Conservation (phyloP, 2,113 vertebrate species). For the Oncorhynchus gorbuscha region DNA sequence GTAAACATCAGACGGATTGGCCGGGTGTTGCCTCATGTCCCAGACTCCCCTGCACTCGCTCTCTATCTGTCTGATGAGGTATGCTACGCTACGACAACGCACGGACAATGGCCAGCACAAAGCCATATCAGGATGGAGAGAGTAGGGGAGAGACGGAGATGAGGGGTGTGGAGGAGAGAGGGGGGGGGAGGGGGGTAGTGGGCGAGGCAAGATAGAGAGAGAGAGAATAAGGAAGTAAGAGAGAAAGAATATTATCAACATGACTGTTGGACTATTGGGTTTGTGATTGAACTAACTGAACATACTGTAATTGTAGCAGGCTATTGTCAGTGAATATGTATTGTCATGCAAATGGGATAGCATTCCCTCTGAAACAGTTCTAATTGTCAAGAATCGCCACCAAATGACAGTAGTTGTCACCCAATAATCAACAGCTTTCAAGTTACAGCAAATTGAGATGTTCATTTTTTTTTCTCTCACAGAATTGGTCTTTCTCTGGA, state of each 20-base stretch:
- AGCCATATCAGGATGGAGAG: slow-evolving; percentile 11
- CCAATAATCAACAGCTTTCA: too few relatives aligned
- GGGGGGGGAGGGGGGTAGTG: neutral
- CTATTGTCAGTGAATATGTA: too few relatives aligned
- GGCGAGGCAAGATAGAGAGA: neutral
- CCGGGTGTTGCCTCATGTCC: neutral
- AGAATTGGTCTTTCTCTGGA: neutral
- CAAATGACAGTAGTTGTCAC: neutral
- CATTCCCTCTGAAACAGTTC: neutral
- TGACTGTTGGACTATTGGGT: neutral
- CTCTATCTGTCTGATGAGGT: neutral
- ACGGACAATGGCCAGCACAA: neutral
- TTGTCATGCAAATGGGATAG: neutral
- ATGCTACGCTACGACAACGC: neutral
- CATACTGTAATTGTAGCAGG: too few relatives aligned
- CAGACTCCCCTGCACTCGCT: neutral
- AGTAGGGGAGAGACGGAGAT: neutral
- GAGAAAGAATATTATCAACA: neutral
- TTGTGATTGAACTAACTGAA: neutral
- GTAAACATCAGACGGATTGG: neutral
- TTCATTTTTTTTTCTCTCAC: too few relatives aligned
- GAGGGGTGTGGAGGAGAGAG: neutral
- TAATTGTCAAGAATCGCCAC: neutral
- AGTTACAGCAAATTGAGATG: too few relatives aligned
- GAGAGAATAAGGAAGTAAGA: neutral